These are phyloP conservation scores for Drosophila truncata DNA, from an alignment of 1,140 invertebrate genomes.

Conservation along the genomic window DNA sequence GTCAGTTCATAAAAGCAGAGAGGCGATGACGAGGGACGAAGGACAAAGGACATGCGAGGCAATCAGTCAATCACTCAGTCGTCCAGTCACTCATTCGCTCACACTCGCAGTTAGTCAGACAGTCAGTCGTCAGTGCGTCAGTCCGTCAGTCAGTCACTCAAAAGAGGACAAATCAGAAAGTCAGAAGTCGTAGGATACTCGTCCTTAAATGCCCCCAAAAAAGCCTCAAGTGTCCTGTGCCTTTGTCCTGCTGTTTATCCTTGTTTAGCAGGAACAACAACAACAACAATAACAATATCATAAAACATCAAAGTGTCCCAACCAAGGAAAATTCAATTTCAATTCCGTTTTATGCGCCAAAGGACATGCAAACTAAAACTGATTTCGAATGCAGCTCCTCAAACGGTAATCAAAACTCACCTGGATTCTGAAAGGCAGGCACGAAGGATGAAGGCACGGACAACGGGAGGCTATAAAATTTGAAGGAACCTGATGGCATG, in stretches of 20 bases:
- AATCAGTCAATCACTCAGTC: conserved; percentile 69
- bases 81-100: conserved; percentile 46
- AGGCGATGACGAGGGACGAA: conserved; percentile 7
- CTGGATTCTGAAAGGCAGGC: neutral
- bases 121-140: conserved; percentile 57
- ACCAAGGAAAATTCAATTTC: conserved; percentile 66
- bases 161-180: conserved; percentile 49
- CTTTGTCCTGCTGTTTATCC: conserved; percentile 49
- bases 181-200: conserved; percentile 22
- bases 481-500: conserved; percentile 65
- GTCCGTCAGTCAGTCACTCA: conserved; percentile 46
- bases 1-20: neutral
- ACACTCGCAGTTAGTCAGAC: conserved; percentile 39
- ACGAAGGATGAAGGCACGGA: neutral
- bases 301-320: conserved; percentile 68
- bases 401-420: conserved; percentile 51
- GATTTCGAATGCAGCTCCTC: conserved; percentile 77
- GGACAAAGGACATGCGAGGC: conserved; percentile 37
- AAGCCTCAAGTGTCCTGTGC: conserved; percentile 54
- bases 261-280: conserved; percentile 24
- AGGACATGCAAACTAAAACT: conserved; percentile 80
- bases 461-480: conserved; percentile 37
- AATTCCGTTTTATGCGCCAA: conserved; percentile 72
- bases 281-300: neutral
- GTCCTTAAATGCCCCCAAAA: conserved; percentile 42